These are phyloP conservation scores for Epinephelus lanceolatus DNA, from an alignment of 2,113 vertebrate genomes.

Conservation along the genomic window DNA sequence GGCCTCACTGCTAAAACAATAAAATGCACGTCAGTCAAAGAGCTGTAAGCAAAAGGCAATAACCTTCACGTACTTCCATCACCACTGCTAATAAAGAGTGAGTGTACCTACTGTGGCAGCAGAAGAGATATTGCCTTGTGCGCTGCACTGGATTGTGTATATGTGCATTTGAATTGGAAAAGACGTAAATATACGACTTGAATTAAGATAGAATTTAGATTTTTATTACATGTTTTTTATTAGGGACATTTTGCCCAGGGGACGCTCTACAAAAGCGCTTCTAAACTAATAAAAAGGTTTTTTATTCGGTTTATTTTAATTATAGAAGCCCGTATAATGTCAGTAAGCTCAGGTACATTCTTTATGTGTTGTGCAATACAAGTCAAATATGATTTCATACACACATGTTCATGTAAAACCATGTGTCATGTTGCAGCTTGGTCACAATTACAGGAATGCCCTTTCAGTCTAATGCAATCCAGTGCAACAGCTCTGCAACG, in stretches of 20 bases:
- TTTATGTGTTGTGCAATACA: neutral
- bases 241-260: neutral
- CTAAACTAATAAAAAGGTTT: constrained; percentile 43
- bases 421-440: neutral
- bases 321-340: neutral
- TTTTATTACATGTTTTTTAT: constrained; percentile 33
- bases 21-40: constrained; percentile 72
- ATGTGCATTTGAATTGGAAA: constrained; percentile 52
- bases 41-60: constrained; percentile 72
- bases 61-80: constrained; percentile 61
- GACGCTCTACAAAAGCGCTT: constrained; percentile 24
- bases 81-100: constrained; percentile 65
- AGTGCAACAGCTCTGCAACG: constrained; percentile 19
- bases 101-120: constrained; percentile 52
- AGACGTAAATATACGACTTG: constrained; percentile 47
- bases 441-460: neutral
- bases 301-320: constrained; percentile 21
- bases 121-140: constrained; percentile 55
- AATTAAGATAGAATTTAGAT: constrained; percentile 51
- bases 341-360: neutral
- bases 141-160: constrained; percentile 7
- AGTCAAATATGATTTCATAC: neutral
- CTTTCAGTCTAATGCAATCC: constrained; percentile 32
- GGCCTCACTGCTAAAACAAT: constrained; percentile 69
- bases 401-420: neutral